phyloP scores from a whole-genome alignment of 2,888 invertebrate genomes.

The Ecliptopera silaceata region DNA sequence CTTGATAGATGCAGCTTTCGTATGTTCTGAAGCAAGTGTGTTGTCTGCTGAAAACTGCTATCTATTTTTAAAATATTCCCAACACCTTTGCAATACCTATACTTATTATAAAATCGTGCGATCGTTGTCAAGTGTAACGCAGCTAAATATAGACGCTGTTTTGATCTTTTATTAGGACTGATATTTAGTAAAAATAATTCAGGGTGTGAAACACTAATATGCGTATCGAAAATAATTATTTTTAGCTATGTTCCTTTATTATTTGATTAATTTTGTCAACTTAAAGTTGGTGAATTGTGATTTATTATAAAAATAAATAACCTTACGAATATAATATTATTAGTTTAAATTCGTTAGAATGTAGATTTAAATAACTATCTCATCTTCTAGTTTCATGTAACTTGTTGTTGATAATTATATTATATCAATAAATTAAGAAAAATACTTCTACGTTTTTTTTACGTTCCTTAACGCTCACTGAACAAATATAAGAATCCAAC shows the following conservation, averaged over 20 bases:
- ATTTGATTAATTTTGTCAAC: conserved; percentile 73
- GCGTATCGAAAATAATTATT: conserved; percentile 50
- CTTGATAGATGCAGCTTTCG: conserved; percentile 16
- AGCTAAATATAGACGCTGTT: conserved; percentile 22
- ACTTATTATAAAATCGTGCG: conserved; percentile 1
- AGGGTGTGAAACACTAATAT: conserved; percentile 65
- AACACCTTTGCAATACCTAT: background rate
- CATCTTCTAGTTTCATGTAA: conserved; percentile 75
- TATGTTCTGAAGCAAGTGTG: conserved; percentile 3
- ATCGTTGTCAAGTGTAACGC: conserved; percentile 19
- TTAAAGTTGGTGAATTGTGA: conserved; percentile 80
- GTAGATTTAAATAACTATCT: conserved; percentile 64
- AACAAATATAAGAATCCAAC: background rate
- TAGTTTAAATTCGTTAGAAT: conserved; percentile 72
- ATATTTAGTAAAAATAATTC: conserved; percentile 43
- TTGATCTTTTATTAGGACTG: conserved; percentile 34
- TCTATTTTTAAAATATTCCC: background rate
- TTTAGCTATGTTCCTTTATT: conserved; percentile 72
- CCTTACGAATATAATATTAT: conserved; percentile 67
- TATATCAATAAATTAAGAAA: conserved; percentile 77
- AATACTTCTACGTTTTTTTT: conserved; percentile 35
- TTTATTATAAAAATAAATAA: conserved; percentile 68
- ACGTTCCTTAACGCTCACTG: background rate
- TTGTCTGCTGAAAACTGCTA: conserved; percentile 9
- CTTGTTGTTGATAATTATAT: conserved; percentile 74